Base-by-base conservation (phyloP, 2,888 invertebrate genomes). In the Pyrrhosoma nymphula region DNA sequence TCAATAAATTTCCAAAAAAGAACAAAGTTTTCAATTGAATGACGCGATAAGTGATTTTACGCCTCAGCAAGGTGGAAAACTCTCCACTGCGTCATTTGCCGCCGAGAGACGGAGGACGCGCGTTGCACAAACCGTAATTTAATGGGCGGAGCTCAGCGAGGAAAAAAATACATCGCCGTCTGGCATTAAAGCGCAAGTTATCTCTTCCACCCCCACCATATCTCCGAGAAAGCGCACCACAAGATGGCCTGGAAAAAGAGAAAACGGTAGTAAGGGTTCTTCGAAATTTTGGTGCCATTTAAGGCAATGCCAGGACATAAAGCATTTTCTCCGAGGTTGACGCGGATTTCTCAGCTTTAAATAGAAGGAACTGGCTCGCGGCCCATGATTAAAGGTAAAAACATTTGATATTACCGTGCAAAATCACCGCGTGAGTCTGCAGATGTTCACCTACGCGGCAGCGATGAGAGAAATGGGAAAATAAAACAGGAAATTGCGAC, bases 191-290 rank as follows among this genome's bases (percentile, higher is more conserved):
- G 69, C 69, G 47, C 93, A 69, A n/a, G 63, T n/a, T 69, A 93
- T 47, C 69, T n/a, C 47, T n/a, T 23, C 93, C 69, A 63, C 93
- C 47, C 26, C 63, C n/a, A 35, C 35, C 26, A 39, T 26, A 60
- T 35, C 91, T 63, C 63, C 23, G 39, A 63, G 63, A 91, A 60
- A 63, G 63, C 91, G 23, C 60, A 93, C 75, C 47, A 47, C 56
- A 93, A 69, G 93, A 69, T 93, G 93, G 93, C 93, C 93, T 93
- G 93, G 93, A 93, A 93, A 93, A 93, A 75, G 69, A 47, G 69
- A 93, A 93, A 93, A 69, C 69, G 47, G 63, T 47, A 69, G 91
- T 63, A 63, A 60, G 60, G 39, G 91, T 60, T 91, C 60, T 63
- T 39, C 26, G 69, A 47, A 47, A 93, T 93, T 93, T 93, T 63